Conservation (phyloP, 2,113 vertebrate species). For the Hyperoodon ampullatus region DNA sequence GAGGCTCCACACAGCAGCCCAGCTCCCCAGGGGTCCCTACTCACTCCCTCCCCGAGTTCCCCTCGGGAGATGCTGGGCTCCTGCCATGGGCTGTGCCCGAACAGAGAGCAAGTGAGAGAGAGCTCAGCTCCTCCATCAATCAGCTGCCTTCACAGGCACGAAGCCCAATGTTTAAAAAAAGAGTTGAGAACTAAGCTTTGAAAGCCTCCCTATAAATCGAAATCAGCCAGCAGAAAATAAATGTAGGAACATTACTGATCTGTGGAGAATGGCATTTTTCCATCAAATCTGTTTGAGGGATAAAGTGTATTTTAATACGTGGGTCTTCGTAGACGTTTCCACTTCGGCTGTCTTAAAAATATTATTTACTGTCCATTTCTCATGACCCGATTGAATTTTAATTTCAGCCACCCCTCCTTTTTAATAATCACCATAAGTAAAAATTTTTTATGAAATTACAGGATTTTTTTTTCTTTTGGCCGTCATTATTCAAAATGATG, state of each 20-base stretch:
- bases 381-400: conserved; percentile 23
- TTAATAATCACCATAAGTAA: neutral
- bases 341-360: neutral
- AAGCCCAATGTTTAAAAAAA: neutral
- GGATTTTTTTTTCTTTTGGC: neutral
- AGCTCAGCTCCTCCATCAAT: neutral
- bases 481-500: accelerated
- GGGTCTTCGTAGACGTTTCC: neutral
- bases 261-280: conserved; percentile 47
- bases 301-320: conserved; percentile 14
- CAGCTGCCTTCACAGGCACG: accelerated
- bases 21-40: neutral
- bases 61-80: accelerated
- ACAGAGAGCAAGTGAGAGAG: neutral
- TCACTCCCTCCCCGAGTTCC: accelerated
- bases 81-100: accelerated
- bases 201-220: conserved; percentile 34
- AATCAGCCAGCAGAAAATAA: conserved; percentile 54
- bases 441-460: neutral
- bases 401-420: neutral
- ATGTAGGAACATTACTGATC: neutral
- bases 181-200: neutral
- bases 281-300: conserved; percentile 25
- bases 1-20: neutral
- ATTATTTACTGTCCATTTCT: conserved; percentile 21